Percentiles rank a stretch among this genome's conserved stretches.
These are phyloP conservation scores for Balearica regulorum DNA, from an alignment of 2,797 vertebrate genomes.

Conservation along the genomic window DNA sequence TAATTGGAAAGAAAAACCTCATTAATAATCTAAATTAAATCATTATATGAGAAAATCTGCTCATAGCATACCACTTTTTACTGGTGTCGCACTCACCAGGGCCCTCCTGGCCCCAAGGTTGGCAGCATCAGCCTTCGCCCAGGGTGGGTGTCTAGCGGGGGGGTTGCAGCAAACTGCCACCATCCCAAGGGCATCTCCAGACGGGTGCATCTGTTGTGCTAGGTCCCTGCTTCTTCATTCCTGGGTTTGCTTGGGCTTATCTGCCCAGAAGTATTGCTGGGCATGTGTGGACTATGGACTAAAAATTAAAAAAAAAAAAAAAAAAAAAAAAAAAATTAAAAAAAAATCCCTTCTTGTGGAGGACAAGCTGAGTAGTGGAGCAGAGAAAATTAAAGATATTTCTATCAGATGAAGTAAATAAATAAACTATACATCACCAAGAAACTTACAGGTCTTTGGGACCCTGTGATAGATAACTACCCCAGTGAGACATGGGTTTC, in stretches of 20 bases:
- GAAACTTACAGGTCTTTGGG: not conserved
- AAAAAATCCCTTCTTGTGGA: not conserved
- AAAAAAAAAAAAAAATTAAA: not conserved
- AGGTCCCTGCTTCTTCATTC: not conserved
- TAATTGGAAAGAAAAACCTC: not conserved
- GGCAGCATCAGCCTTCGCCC: not conserved
- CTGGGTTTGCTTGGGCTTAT: not conserved
- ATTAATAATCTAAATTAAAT: not conserved
- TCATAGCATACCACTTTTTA: not conserved
- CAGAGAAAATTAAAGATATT: not conserved
- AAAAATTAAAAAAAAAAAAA: not conserved
- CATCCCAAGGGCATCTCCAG: not conserved
- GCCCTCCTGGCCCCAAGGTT: not conserved
- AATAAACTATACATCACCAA: not conserved
- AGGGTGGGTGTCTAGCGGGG: rapidly evolving
- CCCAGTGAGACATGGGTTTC: not conserved
- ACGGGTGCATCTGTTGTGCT: rapidly evolving
- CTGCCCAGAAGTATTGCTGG: not conserved
- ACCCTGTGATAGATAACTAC: not conserved
- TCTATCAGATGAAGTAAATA: not conserved
- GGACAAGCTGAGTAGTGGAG: not conserved
- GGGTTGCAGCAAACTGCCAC: not conserved
- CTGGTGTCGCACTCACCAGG: not conserved
- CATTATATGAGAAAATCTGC: not conserved
- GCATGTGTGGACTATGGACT: not conserved